Evolutionary conservation across 2,113 vertebrate species (phyloP), one percentile per base, ranked within the genome.

Genomic region (Bubalus kerabau): DNA sequence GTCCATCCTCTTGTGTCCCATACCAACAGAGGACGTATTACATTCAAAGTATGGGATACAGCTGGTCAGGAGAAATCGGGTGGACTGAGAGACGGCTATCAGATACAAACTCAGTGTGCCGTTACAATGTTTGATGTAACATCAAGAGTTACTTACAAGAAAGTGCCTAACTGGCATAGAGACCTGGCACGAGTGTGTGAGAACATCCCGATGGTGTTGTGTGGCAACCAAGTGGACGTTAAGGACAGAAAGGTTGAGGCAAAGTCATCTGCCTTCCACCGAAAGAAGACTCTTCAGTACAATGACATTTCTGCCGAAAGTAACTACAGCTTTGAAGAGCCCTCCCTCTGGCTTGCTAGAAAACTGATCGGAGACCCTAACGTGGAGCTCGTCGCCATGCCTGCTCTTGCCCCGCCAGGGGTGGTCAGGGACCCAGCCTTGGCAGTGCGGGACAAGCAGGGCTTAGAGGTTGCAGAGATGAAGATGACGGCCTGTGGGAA

Each of bases 331-430:
- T 99, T 99, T 91, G 99, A 99, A 98, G 99, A 99, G 99, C 99
- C 99, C 76, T 99, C 99, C 99, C 99, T 99, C 98, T 99, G 99
- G 99, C 99, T 99, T 91, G 99, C 99, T 86, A 99, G 99, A 90
- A 99, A 99, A 98, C 99, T 99, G 92, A 99, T 99, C 10, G 99
- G 99, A 50, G 99, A 99, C 95, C 99, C 99, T 43, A 99, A 99
- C 98, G 96, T 99, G 99, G 99, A 99, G 98, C 99, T 99, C 99
- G 9, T 21, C 19, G 0, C n/a, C 64, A 71, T 11, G n/a, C 64
- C n/a, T 36, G 64, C 17, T 36, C n/a, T 71, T 71, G 64, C n/a
- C n/a, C 64, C 10, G 1, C n/a, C 64, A 71, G 64, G 21, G n/a
- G n/a, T 2, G 59, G 99, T 99, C 56, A 99, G 99, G 99, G 99